Evolutionary conservation across 2,797 vertebrate species (phyloP).

Genomic region (Paratrypauchen microcephalus): DNA sequence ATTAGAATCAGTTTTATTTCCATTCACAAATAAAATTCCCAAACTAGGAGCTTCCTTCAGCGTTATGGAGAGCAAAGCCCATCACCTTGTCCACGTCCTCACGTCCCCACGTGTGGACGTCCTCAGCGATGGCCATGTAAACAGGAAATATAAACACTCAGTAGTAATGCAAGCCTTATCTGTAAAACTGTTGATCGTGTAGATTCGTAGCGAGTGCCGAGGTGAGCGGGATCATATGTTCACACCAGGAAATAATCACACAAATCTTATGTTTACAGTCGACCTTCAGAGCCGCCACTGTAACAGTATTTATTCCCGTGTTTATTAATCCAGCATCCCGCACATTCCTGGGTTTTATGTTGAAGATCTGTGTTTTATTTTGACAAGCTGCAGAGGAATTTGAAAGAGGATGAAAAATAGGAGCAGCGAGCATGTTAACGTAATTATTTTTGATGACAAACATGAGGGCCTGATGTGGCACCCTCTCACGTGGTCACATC

Average conservation of each 20-base stretch:
- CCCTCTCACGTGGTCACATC: slow-evolving; percentile 64
- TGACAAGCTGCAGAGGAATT: slow-evolving; percentile 28
- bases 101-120: too few relatives aligned
- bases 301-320: slow-evolving; percentile 75
- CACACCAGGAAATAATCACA: slow-evolving; percentile 85
- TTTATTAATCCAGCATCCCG: slow-evolving; percentile 63
- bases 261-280: slow-evolving; percentile 79
- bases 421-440: slow-evolving; percentile 45
- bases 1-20: too few relatives aligned
- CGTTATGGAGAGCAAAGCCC: too few relatives aligned
- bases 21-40: too few relatives aligned
- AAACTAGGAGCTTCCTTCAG: neutral
- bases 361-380: slow-evolving; percentile 29
- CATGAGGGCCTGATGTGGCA: slow-evolving; percentile 62
- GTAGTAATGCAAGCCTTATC: too few relatives aligned
- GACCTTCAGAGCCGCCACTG: slow-evolving; percentile 76
- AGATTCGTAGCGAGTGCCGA: slow-evolving; percentile 4
- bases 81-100: too few relatives aligned
- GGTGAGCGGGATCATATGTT: slow-evolving; percentile 60
- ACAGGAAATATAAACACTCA: too few relatives aligned
- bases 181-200: too few relatives aligned
- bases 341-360: slow-evolving; percentile 35
- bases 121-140: too few relatives aligned
- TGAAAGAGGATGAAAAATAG: slow-evolving; percentile 20
- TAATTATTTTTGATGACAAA: slow-evolving; percentile 66